phyloP scores from a whole-genome alignment of 1,140 invertebrate genomes.

The Aphis craccivora region DNA sequence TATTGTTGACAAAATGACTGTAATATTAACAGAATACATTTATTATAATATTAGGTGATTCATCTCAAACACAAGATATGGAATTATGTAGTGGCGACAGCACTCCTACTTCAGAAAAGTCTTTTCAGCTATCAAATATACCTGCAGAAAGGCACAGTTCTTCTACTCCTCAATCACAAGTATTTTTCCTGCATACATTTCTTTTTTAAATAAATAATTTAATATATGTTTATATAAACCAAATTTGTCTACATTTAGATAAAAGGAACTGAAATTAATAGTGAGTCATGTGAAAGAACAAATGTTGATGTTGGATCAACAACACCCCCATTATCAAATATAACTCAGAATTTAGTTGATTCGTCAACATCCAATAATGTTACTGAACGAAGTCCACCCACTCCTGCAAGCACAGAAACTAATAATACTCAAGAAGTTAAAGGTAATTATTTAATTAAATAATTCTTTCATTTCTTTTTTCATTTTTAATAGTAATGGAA shows the following conservation, averaged over 20 bases:
- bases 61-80: constrained; percentile 74
- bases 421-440: constrained; percentile 67
- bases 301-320: constrained; percentile 53
- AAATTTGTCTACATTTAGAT: background rate
- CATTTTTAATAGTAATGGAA: background rate
- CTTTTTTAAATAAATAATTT: background rate
- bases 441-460: constrained; percentile 31
- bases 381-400: constrained; percentile 69
- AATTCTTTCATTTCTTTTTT: background rate
- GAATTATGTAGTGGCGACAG: constrained; percentile 86
- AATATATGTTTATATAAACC: background rate
- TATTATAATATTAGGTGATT: constrained; percentile 21
- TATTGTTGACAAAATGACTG: no score
- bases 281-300: constrained; percentile 52
- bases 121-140: constrained; percentile 58
- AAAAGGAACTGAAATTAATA: constrained; percentile 18
- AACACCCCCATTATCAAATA: constrained; percentile 43
- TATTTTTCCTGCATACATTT: background rate
- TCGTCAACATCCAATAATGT: constrained; percentile 49
- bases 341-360: constrained; percentile 39
- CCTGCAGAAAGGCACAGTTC: constrained; percentile 46
- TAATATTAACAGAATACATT: background rate
- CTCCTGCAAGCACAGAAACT: constrained; percentile 75
- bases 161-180: constrained; percentile 46
- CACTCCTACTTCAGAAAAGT: constrained; percentile 78